phyloP scores from a whole-genome alignment of 2,113 vertebrate genomes.

The Chloebia gouldiae region DNA sequence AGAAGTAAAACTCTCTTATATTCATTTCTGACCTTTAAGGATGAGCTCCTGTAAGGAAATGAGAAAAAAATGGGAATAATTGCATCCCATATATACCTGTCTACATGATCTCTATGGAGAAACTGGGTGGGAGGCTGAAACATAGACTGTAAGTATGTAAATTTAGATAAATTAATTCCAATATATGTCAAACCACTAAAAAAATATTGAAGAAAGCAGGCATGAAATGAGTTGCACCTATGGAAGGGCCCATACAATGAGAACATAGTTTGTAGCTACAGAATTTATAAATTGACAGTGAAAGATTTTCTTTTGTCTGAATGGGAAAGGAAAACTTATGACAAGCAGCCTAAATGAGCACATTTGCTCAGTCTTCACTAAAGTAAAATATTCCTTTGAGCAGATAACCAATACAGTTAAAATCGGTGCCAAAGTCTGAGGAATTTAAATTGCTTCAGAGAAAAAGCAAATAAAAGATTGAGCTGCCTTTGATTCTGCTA shows the following conservation, averaged over 20 bases:
- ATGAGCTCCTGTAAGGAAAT: background rate
- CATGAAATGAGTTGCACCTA: background rate
- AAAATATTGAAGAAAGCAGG: background rate
- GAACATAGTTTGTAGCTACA: background rate
- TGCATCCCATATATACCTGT: background rate
- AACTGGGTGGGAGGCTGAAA: background rate
- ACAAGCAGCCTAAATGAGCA: background rate
- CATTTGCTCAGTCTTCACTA: background rate
- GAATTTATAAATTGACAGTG: background rate
- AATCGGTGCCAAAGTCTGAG: background rate
- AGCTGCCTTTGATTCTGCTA: conserved; percentile 1
- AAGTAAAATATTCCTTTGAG: background rate
- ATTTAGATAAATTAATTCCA: background rate
- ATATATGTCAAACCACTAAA: background rate
- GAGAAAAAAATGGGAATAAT: background rate
- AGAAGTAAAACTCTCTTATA: background rate
- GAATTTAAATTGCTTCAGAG: background rate
- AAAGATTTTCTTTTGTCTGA: background rate
- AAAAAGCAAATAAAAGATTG: background rate
- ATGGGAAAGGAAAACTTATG: background rate
- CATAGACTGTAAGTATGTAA: background rate
- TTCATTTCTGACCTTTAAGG: background rate
- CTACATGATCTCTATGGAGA: background rate
- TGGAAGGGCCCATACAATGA: background rate
- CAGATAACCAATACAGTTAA: background rate